Base-by-base conservation (phyloP, 2,113 vertebrate species). In the Cercocebus atys region DNA sequence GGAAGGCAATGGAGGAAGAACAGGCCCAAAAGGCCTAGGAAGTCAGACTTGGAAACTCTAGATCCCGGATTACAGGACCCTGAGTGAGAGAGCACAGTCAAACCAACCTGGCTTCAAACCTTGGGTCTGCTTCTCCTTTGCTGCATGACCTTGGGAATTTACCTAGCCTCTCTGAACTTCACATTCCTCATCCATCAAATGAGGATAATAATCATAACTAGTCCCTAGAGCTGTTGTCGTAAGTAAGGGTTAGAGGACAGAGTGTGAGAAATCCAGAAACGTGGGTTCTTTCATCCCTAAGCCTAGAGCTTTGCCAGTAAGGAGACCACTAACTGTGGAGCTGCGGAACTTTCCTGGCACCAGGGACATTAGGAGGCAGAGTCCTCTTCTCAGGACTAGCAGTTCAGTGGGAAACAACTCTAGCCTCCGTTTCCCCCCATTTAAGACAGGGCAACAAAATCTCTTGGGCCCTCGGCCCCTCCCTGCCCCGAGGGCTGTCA, bases 401-500 rank as follows among this genome's bases (percentile, higher is more conserved):
- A 79, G 38, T 84, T 93, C 72, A 4, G 20, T 79, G 17, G 83
- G 91, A 81, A 92, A 57, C 80, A 76, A 38, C 72, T 94, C 38
- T 23, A 32, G 88, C 89, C 75, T 86, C 61, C 32, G 82, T 80
- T 78, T 59, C 78, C 59, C 73, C 59, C 27, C 59, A 32, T 88
- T 96, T 75, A 96, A 97, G 91, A 82, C 55, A 79, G 6, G 66
- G 47, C 81, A 70, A 93, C 91, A 30, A 52, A 78, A 66, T 64
- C 85, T 96, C 66, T 89, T 64, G 61, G 61, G 76, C 47, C 90
- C 38, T 47, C 2, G 6, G 92, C 90, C 45, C 93, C 95, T 91
- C 97, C 96, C 85, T 78, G 32, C 30, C 94, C 88, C 6, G 5
- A 90, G 90, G 95, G 79, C n/a, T 97, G 73, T 93, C 90, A 97